Evolutionary conservation across 2,888 invertebrate genomes (phyloP), one percentile per base, ranked within the genome.

Genomic region (Cosmia trapezina): DNA sequence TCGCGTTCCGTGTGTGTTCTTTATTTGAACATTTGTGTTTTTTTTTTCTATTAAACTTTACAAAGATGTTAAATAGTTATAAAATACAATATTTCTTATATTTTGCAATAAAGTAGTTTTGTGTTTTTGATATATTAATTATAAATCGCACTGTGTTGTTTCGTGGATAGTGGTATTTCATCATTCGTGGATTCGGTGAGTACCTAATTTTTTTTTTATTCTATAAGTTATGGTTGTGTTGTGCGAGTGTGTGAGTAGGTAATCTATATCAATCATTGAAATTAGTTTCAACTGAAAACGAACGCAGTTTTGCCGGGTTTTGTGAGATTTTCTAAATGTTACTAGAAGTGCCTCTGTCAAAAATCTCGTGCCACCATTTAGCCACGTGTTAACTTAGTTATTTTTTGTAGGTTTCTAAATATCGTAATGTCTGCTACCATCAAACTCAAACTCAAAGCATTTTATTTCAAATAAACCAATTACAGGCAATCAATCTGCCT

Each of bases 21-120:
- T n/a, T n/a, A 22, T 66, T 69, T 33, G 65, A 76, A 64, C 71
- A 76, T 75, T 76, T 43, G 69, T 62, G 73, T 68, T 79, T 66
- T 73, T 6, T 67, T 71, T 70, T 51, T 43, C 33, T 80, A 87
- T 64, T 68, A 88, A 92, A 91, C 86, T 11, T 57, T 17, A 47
- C 28, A 61, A 81, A 78, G 78, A 93, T 94, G 93, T 80, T 91
- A 88, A 85, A 89, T 86, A 88, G 87, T 82, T 85, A 73, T 76
- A 86, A 87, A 77, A 90, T 89, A 90, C 91, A 92, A 79, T 83
- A 93, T 91, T 92, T 90, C 80, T 79, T 92, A 87, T 91, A 94
- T 89, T 94, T 93, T 62, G 84, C 93, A 70, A 94, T 94, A 88
- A 93, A 94, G 87, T 93, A 93, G 90, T 81, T 64, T 49, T 41